phyloP scores from a whole-genome alignment of 2,113 vertebrate species.

The Gavialis gangeticus region DNA sequence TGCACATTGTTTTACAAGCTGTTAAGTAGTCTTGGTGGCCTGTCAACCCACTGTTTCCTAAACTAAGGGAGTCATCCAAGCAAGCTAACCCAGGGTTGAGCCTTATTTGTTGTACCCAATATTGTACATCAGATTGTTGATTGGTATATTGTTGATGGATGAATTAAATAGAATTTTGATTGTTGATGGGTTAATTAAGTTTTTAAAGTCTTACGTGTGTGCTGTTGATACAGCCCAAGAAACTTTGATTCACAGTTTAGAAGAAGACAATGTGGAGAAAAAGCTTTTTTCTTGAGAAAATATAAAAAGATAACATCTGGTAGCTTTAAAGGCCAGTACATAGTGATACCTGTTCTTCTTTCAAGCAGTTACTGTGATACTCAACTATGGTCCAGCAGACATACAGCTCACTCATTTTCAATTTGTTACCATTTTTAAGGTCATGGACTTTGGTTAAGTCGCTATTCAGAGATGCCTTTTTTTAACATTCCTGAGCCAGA shows the following conservation, averaged over 20 bases:
- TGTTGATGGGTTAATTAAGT: background rate
- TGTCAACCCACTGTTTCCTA: background rate
- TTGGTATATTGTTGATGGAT: background rate
- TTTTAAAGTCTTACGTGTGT: background rate
- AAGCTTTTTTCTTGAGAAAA: background rate
- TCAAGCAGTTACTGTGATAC: background rate
- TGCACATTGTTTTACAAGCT: background rate
- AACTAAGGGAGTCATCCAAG: background rate
- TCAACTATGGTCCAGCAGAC: background rate
- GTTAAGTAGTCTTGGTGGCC: background rate
- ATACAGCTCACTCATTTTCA: background rate
- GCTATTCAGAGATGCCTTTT: constrained; percentile 71
- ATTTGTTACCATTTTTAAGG: constrained; percentile 80
- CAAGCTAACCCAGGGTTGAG: background rate
- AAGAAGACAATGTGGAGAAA: background rate
- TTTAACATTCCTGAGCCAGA: constrained; percentile 80
- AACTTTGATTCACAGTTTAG: background rate
- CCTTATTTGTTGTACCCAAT: too few species aligned
- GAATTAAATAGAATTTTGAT: background rate
- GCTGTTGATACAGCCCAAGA: background rate
- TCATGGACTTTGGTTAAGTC: constrained; percentile 89
- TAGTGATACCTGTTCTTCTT: background rate
- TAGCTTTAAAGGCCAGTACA: background rate
- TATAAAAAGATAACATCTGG: background rate
- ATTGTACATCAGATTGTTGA: background rate